Conservation (phyloP, 2,113 vertebrate genomes). For the Ranitomeya imitator region DNA sequence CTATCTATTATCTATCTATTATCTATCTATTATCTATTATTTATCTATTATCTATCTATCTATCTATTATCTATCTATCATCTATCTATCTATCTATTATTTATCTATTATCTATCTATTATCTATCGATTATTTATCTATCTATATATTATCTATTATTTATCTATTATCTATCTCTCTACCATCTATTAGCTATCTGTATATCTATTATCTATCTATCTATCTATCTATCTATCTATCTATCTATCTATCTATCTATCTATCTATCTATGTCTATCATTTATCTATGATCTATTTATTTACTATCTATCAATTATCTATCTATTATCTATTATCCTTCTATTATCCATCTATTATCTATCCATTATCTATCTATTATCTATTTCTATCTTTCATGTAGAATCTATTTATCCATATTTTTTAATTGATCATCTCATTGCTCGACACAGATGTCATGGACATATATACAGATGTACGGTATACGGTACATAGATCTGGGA, state of each 20-base stretch:
- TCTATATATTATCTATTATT: neutral
- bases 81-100: no score
- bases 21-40: no score
- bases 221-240: no score
- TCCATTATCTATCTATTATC: neutral
- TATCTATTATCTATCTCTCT: neutral
- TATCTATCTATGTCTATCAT: neutral
- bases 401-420: no score
- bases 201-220: neutral
- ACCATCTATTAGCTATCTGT: neutral
- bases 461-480: neutral
- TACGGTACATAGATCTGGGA: neutral
- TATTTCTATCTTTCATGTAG: neutral
- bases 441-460: neutral
- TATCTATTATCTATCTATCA: no score
- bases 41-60: no score
- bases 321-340: neutral
- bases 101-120: no score
- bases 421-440: no score
- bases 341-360: neutral
- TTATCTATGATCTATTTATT: neutral
- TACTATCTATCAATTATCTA: neutral
- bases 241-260: neutral
- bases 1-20: no score
- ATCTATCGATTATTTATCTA: no score